Evolutionary conservation across 1,140 invertebrate genomes (phyloP).

Genomic region (Cotesia chilonis): DNA sequence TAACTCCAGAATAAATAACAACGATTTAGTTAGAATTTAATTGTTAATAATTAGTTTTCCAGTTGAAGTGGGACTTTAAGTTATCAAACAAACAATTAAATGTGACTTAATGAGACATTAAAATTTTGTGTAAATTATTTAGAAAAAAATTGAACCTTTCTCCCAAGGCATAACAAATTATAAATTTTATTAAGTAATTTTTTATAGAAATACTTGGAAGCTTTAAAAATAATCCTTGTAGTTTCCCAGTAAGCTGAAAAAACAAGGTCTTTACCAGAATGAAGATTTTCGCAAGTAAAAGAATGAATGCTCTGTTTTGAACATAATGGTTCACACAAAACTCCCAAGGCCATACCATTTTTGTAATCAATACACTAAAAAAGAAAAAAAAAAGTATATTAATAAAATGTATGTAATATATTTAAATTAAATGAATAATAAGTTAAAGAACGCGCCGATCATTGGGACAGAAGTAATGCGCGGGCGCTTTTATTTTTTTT

Average conservation of each 20-base stretch:
- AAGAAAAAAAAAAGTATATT: not conserved
- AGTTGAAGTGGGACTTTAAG: too few species aligned
- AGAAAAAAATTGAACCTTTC: too few species aligned
- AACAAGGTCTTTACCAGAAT: slow-evolving; percentile 68
- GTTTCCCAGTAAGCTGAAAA: slow-evolving; percentile 69
- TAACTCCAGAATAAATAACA: too few species aligned
- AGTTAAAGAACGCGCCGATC: slow-evolving; percentile 6
- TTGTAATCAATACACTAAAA: slow-evolving; percentile 68
- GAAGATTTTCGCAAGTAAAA: slow-evolving; percentile 68
- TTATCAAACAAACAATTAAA: too few species aligned
- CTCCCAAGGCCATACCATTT: slow-evolving; percentile 66
- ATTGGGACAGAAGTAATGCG: not conserved
- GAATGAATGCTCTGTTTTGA: slow-evolving; percentile 64
- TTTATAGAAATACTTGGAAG: slow-evolving; percentile 50
- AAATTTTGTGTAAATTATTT: too few species aligned
- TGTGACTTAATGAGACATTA: too few species aligned
- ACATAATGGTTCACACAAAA: slow-evolving; percentile 69
- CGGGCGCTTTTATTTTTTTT: slow-evolving; percentile 16
- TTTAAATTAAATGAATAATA: too few species aligned
- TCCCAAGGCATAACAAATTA: too few species aligned
- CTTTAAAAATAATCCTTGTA: slow-evolving; percentile 68
- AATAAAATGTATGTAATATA: slow-evolving; percentile 19
- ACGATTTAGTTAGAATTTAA: too few species aligned
- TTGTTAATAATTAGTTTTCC: too few species aligned
- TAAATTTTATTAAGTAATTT: not conserved